Conservation (phyloP, 2,888 invertebrate species). For the Ernsta delagoae region DNA sequence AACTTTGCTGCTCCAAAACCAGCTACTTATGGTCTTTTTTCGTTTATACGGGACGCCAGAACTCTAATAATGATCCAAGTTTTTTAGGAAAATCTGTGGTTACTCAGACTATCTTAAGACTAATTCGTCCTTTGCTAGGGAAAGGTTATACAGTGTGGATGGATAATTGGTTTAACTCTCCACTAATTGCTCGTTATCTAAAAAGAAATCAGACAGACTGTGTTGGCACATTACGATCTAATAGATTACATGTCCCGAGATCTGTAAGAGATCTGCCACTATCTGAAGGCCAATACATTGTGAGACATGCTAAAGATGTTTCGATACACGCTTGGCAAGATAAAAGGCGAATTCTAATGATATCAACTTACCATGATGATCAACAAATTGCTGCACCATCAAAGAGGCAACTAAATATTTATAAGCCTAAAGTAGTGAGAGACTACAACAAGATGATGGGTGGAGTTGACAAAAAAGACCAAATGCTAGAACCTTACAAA, state of each 20-base stretch:
- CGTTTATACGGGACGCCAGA: constrained; percentile 40
- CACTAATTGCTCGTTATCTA: constrained; percentile 23
- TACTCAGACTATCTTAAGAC: constrained; percentile 6
- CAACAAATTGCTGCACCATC: constrained; percentile 8
- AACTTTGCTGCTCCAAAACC: constrained; percentile 40
- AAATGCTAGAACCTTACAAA: constrained; percentile 36
- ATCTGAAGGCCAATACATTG: constrained; percentile 12
- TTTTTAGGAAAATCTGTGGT: constrained; percentile 1
- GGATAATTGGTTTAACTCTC: constrained; percentile 36
- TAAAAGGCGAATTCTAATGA: constrained; percentile 14
- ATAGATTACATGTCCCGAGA: constrained; percentile 27
- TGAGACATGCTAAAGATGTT: constrained; percentile 21
- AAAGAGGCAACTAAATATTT: constrained; percentile 12
- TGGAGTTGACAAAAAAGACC: constrained; percentile 31
- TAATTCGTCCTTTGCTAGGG: constrained; percentile 29
- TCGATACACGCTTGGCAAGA: constrained; percentile 30
- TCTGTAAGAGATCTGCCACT: constrained; percentile 2
- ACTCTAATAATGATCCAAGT: not conserved
- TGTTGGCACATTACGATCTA: constrained; percentile 37
- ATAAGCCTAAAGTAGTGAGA: constrained; percentile 16
- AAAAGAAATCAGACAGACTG: constrained; percentile 38
- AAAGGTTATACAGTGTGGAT: constrained; percentile 30
- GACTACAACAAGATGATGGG: constrained; percentile 37
- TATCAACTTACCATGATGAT: constrained; percentile 34
- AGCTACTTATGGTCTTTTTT: constrained; percentile 39